Conservation (phyloP, 1,140 invertebrate species). For the Bombus haemorrhoidalis region DNA sequence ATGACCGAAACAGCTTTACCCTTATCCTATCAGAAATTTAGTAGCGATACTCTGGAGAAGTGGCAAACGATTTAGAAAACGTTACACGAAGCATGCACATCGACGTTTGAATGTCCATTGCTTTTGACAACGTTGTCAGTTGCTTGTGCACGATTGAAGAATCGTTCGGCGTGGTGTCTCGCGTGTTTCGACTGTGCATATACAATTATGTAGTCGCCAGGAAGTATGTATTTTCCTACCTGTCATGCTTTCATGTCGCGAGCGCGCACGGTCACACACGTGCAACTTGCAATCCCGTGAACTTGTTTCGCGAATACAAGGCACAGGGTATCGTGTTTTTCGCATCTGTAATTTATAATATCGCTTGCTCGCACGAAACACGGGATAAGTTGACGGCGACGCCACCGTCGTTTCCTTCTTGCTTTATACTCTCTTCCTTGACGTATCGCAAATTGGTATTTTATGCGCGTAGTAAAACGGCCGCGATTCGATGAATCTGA, state of each 20-base stretch:
- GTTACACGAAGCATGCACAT: not conserved
- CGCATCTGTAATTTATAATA: constrained; percentile 36
- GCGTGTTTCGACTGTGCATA: not conserved
- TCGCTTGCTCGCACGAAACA: constrained; percentile 11
- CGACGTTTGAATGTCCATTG: not conserved
- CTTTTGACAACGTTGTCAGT: not conserved
- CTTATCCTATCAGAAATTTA: no score
- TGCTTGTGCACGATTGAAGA: not conserved
- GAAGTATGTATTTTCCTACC: not conserved
- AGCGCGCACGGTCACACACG: not conserved
- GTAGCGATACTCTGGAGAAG: no score
- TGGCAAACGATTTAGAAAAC: not conserved
- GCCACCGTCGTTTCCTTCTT: not conserved
- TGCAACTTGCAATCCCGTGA: not conserved
- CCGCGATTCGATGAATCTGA: not conserved
- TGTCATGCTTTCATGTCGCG: constrained; percentile 12
- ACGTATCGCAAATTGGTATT: constrained; percentile 34
- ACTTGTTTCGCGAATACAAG: not conserved
- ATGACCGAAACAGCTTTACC: no score
- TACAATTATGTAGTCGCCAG: constrained; percentile 13
- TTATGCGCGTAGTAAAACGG: constrained; percentile 8
- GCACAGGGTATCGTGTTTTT: constrained; percentile 21
- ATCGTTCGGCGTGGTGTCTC: not conserved
- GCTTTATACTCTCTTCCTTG: not conserved
- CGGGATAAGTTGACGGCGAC: constrained; percentile 5